A percentile compares a stretch with the other conserved stretches of the same genome.
These are phyloP conservation scores for Cyanoderma ruficeps DNA, from an alignment of 2,113 vertebrate genomes.

Conservation along the genomic window DNA sequence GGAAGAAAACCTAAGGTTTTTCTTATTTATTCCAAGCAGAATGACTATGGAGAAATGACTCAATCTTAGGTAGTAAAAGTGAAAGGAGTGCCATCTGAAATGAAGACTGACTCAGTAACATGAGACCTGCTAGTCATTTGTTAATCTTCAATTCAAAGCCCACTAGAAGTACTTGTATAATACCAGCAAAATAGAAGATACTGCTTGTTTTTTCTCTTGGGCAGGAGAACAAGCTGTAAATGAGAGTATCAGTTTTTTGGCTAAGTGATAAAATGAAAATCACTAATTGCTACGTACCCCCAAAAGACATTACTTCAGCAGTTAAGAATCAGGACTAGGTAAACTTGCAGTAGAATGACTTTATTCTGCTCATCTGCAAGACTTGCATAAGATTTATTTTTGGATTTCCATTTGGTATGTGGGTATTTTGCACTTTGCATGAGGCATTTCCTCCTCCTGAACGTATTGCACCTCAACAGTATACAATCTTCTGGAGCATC, in stretches of 20 bases:
- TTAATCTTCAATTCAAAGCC: background rate
- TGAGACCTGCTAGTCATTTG: constrained; percentile 2
- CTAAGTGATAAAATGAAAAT: background rate
- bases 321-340: background rate
- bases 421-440: background rate
- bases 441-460: background rate
- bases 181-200: background rate
- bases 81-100: constrained; percentile 12
- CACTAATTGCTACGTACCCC: background rate
- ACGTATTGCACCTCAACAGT: background rate
- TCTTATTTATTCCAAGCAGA: background rate
- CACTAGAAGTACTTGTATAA: background rate
- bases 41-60: constrained; percentile 6
- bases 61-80: background rate
- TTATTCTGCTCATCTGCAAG: constrained; percentile 4
- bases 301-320: background rate
- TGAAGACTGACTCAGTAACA: constrained; percentile 42
- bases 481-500: background rate
- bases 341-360: background rate
- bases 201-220: background rate
- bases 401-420: background rate
- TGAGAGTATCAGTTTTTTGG: background rate
- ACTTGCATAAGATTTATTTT: background rate
- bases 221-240: background rate
- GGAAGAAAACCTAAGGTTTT: background rate